Conservation (phyloP, 2,888 invertebrate genomes). For the Drosophila mayaguana region DNA sequence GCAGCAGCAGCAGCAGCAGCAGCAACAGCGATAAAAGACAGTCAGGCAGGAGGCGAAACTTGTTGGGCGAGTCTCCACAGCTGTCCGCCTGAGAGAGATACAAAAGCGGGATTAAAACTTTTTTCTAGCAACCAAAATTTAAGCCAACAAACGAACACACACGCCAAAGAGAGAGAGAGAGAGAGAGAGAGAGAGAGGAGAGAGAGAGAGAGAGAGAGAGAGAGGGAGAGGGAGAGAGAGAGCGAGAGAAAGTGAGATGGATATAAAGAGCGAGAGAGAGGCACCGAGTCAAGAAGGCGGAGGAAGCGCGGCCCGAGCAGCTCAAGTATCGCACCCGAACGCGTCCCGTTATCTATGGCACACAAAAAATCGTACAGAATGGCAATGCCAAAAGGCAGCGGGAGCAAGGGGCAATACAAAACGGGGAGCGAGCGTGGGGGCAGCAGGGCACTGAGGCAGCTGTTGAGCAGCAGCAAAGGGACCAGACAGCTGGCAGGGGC, state of each 20-base stretch:
- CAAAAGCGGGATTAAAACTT: constrained; percentile 75
- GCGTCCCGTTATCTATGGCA: constrained; percentile 42
- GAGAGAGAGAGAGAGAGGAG: constrained; percentile 13
- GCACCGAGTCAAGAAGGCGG: neutral
- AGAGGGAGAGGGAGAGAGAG: neutral
- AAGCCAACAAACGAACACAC: constrained; percentile 57
- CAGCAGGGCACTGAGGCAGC: neutral
- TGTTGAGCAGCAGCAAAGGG: constrained; percentile 9
- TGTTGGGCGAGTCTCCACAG: constrained; percentile 38
- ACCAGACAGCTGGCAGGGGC: neutral
- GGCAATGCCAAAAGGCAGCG: constrained; percentile 35
- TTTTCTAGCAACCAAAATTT: constrained; percentile 71
- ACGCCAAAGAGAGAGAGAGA: neutral
- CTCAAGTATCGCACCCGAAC: constrained; percentile 34
- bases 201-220: constrained; percentile 5
- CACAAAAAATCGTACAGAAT: constrained; percentile 54
- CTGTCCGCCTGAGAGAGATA: constrained; percentile 43
- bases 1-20: neutral
- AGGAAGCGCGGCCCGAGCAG: constrained; percentile 11
- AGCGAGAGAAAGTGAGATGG: neutral
- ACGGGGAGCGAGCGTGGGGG: neutral
- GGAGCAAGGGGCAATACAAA: neutral
- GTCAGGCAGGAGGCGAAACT: constrained; percentile 45
- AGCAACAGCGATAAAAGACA: constrained; percentile 48
- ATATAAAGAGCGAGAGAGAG: neutral